Conservation (phyloP, 53 echinoderm and acorn worm genomes). For the Holothuria leucospilota region DNA sequence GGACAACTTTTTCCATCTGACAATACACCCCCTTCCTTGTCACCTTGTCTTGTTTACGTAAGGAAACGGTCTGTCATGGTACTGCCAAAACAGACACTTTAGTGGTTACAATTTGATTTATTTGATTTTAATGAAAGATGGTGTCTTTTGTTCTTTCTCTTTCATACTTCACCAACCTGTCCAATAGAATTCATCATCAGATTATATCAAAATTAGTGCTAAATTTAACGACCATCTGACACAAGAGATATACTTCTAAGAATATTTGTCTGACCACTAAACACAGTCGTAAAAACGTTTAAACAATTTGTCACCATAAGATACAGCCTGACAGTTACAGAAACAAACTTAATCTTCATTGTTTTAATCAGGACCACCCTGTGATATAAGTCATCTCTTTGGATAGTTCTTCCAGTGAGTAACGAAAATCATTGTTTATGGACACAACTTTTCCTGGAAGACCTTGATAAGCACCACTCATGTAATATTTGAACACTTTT, state of each 20-base stretch:
- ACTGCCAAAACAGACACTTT: slow-evolving; percentile 16
- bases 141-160: not conserved
- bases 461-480: no score
- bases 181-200: not conserved
- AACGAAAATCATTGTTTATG: no score
- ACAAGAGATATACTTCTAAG: not conserved
- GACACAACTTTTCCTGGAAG: no score
- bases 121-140: slow-evolving; percentile 49
- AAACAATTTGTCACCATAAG: slow-evolving; percentile 36
- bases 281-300: slow-evolving; percentile 43
- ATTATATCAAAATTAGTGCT: slow-evolving; percentile 22
- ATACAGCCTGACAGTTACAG: slow-evolving; percentile 7
- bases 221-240: not conserved
- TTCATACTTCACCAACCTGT: slow-evolving; percentile 1
- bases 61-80: slow-evolving; percentile 11
- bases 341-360: not conserved
- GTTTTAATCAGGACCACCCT: no score
- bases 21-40: not conserved
- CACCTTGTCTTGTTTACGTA: slow-evolving; percentile 34
- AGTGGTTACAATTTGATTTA: slow-evolving; percentile 36
- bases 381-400: no score
- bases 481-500: no score
- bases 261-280: slow-evolving; percentile 22
- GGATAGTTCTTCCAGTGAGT: no score
- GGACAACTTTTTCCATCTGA: no score